Conservation (phyloP, 1,140 invertebrate genomes). For the Aleiodes sp. region DNA sequence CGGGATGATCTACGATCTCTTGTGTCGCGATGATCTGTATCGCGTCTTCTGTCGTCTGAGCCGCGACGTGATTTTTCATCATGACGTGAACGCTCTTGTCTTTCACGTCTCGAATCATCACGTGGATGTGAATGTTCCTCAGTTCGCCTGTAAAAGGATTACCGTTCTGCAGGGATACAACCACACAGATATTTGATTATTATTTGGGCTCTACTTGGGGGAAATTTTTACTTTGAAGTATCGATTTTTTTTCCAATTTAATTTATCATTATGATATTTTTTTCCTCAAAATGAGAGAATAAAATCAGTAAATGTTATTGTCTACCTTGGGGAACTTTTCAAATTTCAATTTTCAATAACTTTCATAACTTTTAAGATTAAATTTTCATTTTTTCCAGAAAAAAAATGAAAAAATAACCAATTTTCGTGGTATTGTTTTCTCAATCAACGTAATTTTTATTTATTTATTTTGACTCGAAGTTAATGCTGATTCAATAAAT, state of each 20-base stretch:
- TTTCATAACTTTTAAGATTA: neutral
- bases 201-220: conserved; percentile 51
- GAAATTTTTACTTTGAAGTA: neutral
- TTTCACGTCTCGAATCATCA: conserved; percentile 52
- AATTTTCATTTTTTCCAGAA: neutral
- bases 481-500: conserved; percentile 43
- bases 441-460: too few relatives aligned
- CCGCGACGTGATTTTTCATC: conserved; percentile 49
- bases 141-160: conserved; percentile 66
- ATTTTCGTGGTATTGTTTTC: conserved; percentile 5
- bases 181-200: conserved; percentile 68
- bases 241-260: conserved; percentile 1
- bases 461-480: neutral
- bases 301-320: too few relatives aligned
- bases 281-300: too few relatives aligned
- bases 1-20: conserved; percentile 44
- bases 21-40: conserved; percentile 51
- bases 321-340: too few relatives aligned
- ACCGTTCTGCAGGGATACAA: conserved; percentile 66
- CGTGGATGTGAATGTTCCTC: conserved; percentile 56
- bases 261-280: too few relatives aligned
- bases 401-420: conserved; percentile 10
- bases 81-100: conserved; percentile 43
- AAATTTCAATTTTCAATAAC: too few relatives aligned
- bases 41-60: conserved; percentile 54